Base-by-base conservation (phyloP, 2,113 vertebrate species). In the Columba livia region DNA sequence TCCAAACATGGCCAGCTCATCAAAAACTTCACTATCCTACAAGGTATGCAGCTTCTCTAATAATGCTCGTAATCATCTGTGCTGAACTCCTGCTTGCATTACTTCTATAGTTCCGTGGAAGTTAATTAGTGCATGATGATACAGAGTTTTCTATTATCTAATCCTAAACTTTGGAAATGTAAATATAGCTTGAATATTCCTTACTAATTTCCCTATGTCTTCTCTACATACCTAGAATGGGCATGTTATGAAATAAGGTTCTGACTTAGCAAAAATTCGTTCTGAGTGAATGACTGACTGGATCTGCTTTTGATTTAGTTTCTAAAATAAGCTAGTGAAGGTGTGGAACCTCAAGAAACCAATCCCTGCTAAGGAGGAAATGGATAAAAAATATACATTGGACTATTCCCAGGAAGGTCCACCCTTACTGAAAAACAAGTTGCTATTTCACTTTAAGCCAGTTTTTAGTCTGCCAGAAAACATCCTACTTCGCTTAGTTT, bases 21-120 rank as follows among this genome's bases (percentile, higher is more conserved):
- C 97, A 99, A 98, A 95, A 99, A 99, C 96, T 99, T 99, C 96
- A 99, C 99, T 54, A 99, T 99, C 95, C 97, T 99, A 83, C 98
- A 99, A 97, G 99, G 99, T 99, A 97, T 95, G 97, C 48, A 50
- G 21, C 58, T 79, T 91, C 36, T 81, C 10, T 72, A 62, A 61
- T 62, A 28, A 69, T 65, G 40, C 34, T 24, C 34, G 1, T 60
- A 56, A 34, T 20, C 11, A 14, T 42, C 31, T 85, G 5, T 79
- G 28, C n/a, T 10, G 5, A 89, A 79, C 65, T 84, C 29, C 73
- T 90, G 16, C 56, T 78, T 80, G 34, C 51, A 56, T 57, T 66
- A 34, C 34, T 56, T 73, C 50, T 83, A 67, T 56, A 60, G 15
- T 48, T 93, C 69, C 84, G 42, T 91, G 48, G n/a, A 84, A 80